Conservation (phyloP, 2,888 invertebrate genomes). For the Gisinianus flammeolus region DNA sequence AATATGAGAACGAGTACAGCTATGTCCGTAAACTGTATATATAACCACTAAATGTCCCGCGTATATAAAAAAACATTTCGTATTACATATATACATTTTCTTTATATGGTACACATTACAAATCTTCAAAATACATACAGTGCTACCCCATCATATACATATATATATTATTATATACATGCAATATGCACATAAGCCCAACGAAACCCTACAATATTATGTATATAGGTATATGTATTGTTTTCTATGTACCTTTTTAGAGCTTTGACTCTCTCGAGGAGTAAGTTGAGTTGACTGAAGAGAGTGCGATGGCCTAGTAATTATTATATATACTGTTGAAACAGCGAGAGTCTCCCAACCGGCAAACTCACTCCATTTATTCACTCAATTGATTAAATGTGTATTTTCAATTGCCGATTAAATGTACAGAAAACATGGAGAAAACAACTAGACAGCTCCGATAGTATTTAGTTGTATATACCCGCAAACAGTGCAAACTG, state of each 20-base stretch:
- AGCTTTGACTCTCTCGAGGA: neutral
- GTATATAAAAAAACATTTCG: neutral
- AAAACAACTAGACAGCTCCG: no score
- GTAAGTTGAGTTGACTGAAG: conserved; percentile 2
- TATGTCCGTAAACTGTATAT: no score
- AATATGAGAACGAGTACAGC: no score
- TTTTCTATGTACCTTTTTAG: neutral
- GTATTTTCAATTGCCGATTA: conserved; percentile 5
- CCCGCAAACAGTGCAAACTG: no score
- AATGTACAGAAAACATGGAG: no score
- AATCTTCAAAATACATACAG: neutral
- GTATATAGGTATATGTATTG: neutral
- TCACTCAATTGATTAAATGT: conserved; percentile 16
- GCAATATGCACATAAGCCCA: no score
- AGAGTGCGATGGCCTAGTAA: conserved; percentile 39
- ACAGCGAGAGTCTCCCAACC: conserved; percentile 12
- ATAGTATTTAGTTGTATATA: no score
- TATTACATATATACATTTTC: neutral
- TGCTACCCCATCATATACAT: neutral
- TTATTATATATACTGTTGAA: conserved; percentile 14
- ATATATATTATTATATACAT: conserved; percentile 2
- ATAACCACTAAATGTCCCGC: no score
- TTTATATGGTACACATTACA: neutral
- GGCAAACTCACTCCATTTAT: conserved; percentile 34
- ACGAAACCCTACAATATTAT: neutral